Evolutionary conservation across 2,113 vertebrate genomes (phyloP).

Genomic region (Dryoscopus gambensis): DNA sequence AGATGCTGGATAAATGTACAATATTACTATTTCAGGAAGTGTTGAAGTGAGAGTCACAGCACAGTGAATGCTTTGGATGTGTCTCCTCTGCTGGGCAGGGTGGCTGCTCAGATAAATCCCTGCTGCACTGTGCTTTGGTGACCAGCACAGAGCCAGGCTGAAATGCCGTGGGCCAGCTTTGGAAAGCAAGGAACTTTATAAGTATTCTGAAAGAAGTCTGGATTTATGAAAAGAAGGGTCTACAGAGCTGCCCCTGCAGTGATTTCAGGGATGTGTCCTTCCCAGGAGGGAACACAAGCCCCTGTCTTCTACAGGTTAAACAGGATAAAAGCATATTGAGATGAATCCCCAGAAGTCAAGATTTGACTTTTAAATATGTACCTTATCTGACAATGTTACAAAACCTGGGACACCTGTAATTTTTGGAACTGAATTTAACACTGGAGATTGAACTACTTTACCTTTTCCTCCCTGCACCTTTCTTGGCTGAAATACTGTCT

Average conservation of each 20-base stretch:
- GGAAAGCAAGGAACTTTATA: neutral
- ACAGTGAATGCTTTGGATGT: neutral
- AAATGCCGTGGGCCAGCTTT: neutral
- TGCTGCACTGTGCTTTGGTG: neutral
- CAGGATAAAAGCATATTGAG: neutral
- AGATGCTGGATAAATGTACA: neutral
- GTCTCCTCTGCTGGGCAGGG: neutral
- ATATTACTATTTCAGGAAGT: neutral
- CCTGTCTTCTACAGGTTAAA: neutral
- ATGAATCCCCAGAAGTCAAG: neutral
- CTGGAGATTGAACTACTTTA: neutral
- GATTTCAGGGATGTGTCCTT: neutral
- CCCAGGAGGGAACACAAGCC: neutral
- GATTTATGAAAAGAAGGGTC: neutral
- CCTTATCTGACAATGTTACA: neutral
- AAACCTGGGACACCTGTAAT: neutral
- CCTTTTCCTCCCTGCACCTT: neutral
- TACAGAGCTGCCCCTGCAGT: accelerated
- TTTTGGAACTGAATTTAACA: neutral
- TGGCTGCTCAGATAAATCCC: neutral
- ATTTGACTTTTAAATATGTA: neutral
- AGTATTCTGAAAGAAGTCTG: neutral
- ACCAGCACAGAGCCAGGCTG: neutral
- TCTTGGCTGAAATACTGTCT: neutral
- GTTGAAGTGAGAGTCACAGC: neutral